Evolutionary conservation across 2,797 vertebrate genomes (phyloP), one percentile per base, ranked within the genome.

Genomic region (Acrossocheilus fasciatus): DNA sequence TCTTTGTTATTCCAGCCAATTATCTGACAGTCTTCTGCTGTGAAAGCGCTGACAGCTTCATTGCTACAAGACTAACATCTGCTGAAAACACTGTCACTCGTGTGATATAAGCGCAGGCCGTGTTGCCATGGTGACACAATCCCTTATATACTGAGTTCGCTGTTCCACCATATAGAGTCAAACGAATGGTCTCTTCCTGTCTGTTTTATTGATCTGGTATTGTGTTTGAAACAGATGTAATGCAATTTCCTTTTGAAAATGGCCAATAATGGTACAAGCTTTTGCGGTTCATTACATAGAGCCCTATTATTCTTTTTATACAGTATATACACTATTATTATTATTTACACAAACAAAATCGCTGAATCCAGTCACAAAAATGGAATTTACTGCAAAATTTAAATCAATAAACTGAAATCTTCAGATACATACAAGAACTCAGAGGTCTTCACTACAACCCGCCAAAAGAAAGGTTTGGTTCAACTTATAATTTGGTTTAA

Each of bases 91-190:
- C 12, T 47, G 64, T 62, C 84, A 62, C 26, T 23, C 11, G 11
- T 23, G 43, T 20, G 41, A 54, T 72, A 52, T 20, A 74, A 75
- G 69, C 47, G 6, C 59, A 26, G 47, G 57, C 34, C 10, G 15
- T 54, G 72, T 64, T 85, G 43, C 70, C 59, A 82, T 81, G 84
- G 77, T 12, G 77, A 86, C 68, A 26, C n/a, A 50, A 73, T 64
- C 77, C 36, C 75, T 70, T 79, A 80, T 62, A 73, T 9, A 62
- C 34, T 0, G 62, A 4, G 39, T 23, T 41, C 69, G 45, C 62
- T 39, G 47, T 34, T 36, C 12, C n/a, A n/a, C 17, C 73, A 9
- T 76, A 52, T 12, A 4, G 23, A 84, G 57, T 64, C 30, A 47
- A 36, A 34, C 20, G 3, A 39, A 64, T 20, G 52, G 11, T 17